Conservation (phyloP, 2,113 vertebrate species). For the Pachyramphus minor region DNA sequence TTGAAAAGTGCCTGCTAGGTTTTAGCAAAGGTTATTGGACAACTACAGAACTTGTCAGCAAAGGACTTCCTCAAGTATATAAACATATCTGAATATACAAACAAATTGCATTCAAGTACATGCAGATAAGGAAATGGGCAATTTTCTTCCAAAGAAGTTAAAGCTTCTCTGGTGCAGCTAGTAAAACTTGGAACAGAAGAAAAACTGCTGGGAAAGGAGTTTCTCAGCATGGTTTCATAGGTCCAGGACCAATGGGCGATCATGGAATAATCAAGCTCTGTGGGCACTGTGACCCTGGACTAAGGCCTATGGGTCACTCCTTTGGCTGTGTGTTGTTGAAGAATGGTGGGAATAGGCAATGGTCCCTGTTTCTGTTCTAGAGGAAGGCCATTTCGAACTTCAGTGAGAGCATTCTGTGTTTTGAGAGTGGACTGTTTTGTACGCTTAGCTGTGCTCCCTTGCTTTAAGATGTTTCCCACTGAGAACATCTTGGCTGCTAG, state of each 20-base stretch:
- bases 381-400: neutral
- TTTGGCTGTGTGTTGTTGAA: neutral
- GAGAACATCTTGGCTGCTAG: neutral
- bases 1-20: neutral
- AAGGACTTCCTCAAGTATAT: neutral
- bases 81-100: neutral
- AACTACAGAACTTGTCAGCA: neutral
- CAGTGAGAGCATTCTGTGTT: neutral
- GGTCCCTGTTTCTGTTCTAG: neutral
- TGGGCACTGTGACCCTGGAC: neutral
- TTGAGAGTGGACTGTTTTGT: neutral
- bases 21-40: neutral
- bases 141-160: neutral
- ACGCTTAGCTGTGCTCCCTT: neutral
- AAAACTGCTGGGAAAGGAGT: neutral
- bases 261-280: neutral
- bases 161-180: neutral
- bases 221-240: neutral
- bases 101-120: neutral
- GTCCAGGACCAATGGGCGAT: fast-evolving
- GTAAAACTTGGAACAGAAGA: neutral
- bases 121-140: neutral
- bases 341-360: neutral
- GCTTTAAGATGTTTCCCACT: neutral
- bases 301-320: neutral